phyloP scores from a whole-genome alignment of 2,113 vertebrate genomes.

The Trematocara unimaculatum region DNA sequence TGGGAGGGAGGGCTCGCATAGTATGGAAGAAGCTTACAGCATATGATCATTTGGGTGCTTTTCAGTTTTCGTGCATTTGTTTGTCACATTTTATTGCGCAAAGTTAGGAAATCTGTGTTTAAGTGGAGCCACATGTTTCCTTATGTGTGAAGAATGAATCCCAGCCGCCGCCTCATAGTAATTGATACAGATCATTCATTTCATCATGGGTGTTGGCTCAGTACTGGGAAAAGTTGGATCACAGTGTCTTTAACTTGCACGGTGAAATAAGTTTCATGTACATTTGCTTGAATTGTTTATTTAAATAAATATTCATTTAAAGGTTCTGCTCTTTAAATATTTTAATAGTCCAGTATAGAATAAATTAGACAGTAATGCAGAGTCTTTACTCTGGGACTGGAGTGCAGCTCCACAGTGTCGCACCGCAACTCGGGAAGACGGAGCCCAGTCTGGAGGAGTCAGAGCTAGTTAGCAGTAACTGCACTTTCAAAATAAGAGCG shows the following conservation, averaged over 20 bases:
- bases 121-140: background rate
- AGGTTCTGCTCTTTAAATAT: background rate
- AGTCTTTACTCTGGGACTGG: background rate
- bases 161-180: background rate
- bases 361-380: rapidly evolving
- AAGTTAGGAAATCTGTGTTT: background rate
- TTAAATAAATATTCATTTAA: background rate
- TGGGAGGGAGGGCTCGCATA: background rate
- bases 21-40: background rate
- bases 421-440: background rate
- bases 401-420: background rate
- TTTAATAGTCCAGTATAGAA: background rate
- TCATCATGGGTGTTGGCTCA: background rate
- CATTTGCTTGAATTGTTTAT: background rate
- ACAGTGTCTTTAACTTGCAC: background rate
- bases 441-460: background rate
- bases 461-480: background rate
- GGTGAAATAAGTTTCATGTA: background rate
- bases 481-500: background rate
- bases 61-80: background rate
- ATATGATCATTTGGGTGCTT: rapidly evolving
- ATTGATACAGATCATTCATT: background rate
- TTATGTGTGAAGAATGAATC: background rate
- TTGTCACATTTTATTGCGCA: background rate
- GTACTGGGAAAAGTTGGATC: background rate